Evolutionary conservation across 2,113 vertebrate species (phyloP), one percentile per base, ranked within the genome.

Genomic region (Orycteropus afer): DNA sequence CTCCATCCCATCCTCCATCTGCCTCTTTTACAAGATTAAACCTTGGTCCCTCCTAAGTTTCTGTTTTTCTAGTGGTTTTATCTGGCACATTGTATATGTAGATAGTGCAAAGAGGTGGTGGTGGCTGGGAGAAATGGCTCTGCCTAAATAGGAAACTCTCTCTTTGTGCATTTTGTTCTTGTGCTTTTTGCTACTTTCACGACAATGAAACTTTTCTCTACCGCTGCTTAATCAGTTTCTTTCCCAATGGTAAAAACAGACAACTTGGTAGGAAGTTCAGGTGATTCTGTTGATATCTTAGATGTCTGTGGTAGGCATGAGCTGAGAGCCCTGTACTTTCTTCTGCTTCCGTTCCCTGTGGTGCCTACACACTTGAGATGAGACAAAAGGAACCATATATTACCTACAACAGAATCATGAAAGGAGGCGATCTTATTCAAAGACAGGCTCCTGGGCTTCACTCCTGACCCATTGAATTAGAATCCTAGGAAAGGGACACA

Each of bases 161-260:
- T 42, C 90, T 85, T 93, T 55, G 73, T 79, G 51, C 23, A 78
- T 92, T 67, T 93, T 86, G 1, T 86, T 78, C 12, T 84, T 87
- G 12, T 74, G n/a, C 2, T 51, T 90, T 55, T 29, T 42, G 1
- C 18, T 25, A 73, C 17, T 9, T 78, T 85, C 2, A 47, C 94
- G 77, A 61, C 20, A 14, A 88, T 77, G 49, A 89, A 65, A 93
- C 7, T 12, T 80, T 90, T 89, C 5, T 83, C 23, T 96, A 13
- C 37, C 90, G 86, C n/a, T 71, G 29, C 11, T 79, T 89, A 86
- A 92, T 74, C 55, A 40, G 71, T 76, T 94, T 29, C 11, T 95
- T 82, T 88, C 23, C 14, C 29, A 47, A 63, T 76, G 53, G 9
- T 84, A 37, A 93, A 89, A 84, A 89, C 17, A 40, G 32, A 84